Base-by-base conservation (phyloP, 2,113 vertebrate species). In the Centropus unirufus region DNA sequence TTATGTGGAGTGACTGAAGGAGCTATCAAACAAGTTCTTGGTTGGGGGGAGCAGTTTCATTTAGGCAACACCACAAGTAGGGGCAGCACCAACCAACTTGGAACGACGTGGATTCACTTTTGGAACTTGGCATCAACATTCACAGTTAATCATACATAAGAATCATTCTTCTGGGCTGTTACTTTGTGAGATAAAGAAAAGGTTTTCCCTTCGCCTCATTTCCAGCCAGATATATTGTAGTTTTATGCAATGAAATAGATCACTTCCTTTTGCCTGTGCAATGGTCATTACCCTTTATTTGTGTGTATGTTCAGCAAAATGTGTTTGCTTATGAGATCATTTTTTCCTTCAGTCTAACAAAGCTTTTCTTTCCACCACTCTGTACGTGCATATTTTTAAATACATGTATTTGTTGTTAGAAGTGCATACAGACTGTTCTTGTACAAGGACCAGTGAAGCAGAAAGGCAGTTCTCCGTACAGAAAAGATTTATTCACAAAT, bases 211-310 rank as follows among this genome's bases (percentile, higher is more conserved):
- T 59, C n/a, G 73, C 23, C n/a, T 78, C 72, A 24, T 68, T 92
- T 67, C 62, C 46, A 90, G 72, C 58, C 83, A 61, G 36, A 42
- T 15, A 5, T 63, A 67, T 74, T 47, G 87, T 2, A 58, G 68
- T 49, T 96, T 92, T 54, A 95, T 39, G 63, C 74, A 89, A 83
- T 66, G 34, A 92, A 96, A 94, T 2, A 47, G 62, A 95, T 93
- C 47, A 55, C 89, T 61, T 74, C 88, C 64, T 96, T 96, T 96
- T 91, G 26, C 44, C 82, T 75, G 32, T 64, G 57, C 72, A 75
- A 81, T 10, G 17, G 87, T 90, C 91, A 82, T 93, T 92, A 93
- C 23, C 81, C 47, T 91, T 96, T 67, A 58, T n/a, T 96, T 96
- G 82, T 83, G 52, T 55, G 58, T 76, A 91, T 61, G 90, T 85